Evolutionary conservation across 2,113 vertebrate genomes (phyloP).

Genomic region (Pomatostomus ruficeps): DNA sequence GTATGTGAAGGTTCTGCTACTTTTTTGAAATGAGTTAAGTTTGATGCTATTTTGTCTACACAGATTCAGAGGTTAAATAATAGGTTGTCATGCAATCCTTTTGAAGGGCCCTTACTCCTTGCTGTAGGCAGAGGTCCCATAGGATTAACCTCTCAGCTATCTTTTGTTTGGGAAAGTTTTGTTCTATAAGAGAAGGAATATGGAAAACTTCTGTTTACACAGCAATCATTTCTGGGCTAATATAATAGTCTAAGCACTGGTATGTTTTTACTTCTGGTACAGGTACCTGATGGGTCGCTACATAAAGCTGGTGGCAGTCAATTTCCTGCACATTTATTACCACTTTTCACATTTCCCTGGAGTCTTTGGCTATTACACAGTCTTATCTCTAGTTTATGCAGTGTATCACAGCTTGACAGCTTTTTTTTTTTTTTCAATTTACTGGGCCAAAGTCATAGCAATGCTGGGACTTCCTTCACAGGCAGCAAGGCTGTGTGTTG

Average conservation of each 20-base stretch:
- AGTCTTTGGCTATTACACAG: not conserved
- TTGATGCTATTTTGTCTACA: not conserved
- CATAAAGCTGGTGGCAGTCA: not conserved
- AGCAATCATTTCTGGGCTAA: not conserved
- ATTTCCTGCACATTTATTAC: not conserved
- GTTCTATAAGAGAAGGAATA: not conserved
- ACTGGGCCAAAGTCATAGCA: not conserved
- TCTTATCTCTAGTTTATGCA: not conserved
- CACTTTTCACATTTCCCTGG: not conserved
- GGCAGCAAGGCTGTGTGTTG: not conserved
- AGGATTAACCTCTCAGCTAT: not conserved
- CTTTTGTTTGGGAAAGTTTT: not conserved
- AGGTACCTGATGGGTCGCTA: not conserved
- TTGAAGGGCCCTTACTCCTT: not conserved
- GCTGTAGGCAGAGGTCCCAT: not conserved
- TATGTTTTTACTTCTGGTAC: not conserved
- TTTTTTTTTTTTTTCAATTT: not conserved
- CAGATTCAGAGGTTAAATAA: not conserved
- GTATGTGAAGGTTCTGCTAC: not conserved
- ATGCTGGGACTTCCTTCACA: not conserved
- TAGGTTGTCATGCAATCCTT: not conserved
- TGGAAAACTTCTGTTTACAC: not conserved
- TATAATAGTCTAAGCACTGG: not conserved
- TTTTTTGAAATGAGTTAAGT: not conserved
- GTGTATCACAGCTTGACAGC: not conserved